These are phyloP conservation scores for Anoplophora glabripennis DNA, from an alignment of 1,140 invertebrate species.

Conservation along the genomic window DNA sequence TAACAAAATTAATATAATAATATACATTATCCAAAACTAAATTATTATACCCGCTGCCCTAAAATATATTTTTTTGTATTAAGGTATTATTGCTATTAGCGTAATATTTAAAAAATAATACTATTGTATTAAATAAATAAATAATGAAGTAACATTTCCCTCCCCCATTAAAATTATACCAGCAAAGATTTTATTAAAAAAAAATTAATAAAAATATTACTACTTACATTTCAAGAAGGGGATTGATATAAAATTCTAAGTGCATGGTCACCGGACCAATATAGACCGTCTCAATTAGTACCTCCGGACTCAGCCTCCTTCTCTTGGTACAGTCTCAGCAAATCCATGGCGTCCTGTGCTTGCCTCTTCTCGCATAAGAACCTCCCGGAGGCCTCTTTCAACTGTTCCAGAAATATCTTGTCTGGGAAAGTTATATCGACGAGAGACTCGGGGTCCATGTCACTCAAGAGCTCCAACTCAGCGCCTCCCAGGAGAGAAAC, in stretches of 20 bases:
- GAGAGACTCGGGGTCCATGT: constrained; percentile 81
- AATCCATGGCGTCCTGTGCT: constrained; percentile 78
- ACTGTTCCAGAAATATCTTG: constrained; percentile 73
- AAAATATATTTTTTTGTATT: too few relatives aligned
- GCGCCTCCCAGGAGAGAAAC: constrained; percentile 76
- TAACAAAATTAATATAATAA: too few relatives aligned
- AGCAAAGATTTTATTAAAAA: not conserved
- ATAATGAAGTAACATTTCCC: too few relatives aligned
- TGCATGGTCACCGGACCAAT: constrained; percentile 8
- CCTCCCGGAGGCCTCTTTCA: constrained; percentile 79
- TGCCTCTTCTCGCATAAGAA: constrained; percentile 76
- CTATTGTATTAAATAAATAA: too few relatives aligned
- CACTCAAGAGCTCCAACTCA: constrained; percentile 75
- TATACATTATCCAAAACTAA: too few relatives aligned
- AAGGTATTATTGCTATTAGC: too few relatives aligned
- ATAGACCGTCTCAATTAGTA: constrained; percentile 19
- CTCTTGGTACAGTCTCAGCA: constrained; percentile 56
- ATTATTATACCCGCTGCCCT: too few relatives aligned
- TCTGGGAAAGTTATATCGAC: constrained; percentile 76
- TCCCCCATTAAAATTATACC: too few relatives aligned
- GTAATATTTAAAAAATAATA: too few relatives aligned
- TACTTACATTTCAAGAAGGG: constrained; percentile 29
- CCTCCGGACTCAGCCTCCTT: constrained; percentile 43
- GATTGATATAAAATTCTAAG: constrained; percentile 11
- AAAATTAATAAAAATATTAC: not conserved